These are phyloP conservation scores for Cairina moschata DNA, from an alignment of 2,113 vertebrate genomes.

Conservation along the genomic window DNA sequence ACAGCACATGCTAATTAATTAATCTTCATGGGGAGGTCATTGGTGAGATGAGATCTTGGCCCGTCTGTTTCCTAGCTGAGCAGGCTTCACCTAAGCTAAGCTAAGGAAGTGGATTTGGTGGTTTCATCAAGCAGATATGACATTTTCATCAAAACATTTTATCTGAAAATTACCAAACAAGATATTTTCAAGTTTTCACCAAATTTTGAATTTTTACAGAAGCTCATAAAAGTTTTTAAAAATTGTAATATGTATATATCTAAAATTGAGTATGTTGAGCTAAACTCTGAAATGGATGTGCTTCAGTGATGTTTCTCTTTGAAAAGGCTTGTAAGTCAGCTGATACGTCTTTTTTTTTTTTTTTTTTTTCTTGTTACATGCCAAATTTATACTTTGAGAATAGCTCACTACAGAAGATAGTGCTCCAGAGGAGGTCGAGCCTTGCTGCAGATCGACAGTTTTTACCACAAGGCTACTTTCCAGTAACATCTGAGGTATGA, in stretches of 20 bases:
- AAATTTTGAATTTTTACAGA: not conserved
- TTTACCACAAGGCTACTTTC: not conserved
- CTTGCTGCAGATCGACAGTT: not conserved
- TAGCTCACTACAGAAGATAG: not conserved
- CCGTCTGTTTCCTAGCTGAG: conserved; percentile 17
- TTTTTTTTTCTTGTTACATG: not conserved
- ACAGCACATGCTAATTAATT: conserved; percentile 65
- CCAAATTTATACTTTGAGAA: not conserved
- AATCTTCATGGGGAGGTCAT: conserved; percentile 53
- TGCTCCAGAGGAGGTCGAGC: not conserved
- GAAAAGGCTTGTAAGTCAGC: not conserved
- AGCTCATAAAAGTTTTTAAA: not conserved
- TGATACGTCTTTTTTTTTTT: not conserved
- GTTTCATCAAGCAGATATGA: conserved; percentile 6
- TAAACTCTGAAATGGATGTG: not conserved
- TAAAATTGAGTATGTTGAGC: not conserved
- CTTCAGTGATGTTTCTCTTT: not conserved
- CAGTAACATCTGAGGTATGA: not conserved
- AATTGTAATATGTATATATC: not conserved
- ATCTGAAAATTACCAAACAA: conserved; percentile 39
- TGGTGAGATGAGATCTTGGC: conserved; percentile 45
- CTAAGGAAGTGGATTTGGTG: conserved; percentile 39
- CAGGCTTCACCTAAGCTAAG: not conserved
- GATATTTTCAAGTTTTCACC: not conserved
- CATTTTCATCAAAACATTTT: not conserved